These are phyloP conservation scores for Rhagium mordax DNA, from an alignment of 2,888 invertebrate species.

Conservation along the genomic window DNA sequence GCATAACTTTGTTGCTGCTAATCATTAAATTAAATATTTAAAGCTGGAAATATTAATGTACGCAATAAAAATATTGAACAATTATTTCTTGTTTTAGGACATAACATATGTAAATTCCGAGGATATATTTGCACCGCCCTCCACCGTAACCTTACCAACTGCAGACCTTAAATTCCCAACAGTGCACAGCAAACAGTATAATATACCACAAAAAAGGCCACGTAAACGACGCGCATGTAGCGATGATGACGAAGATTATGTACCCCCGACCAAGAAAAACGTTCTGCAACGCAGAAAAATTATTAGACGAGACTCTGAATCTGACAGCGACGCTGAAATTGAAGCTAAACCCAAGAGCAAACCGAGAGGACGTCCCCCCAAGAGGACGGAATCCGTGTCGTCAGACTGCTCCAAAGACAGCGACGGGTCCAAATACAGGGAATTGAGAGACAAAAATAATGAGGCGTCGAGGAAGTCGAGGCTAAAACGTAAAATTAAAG, in stretches of 20 bases:
- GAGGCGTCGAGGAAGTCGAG: slow-evolving; percentile 84
- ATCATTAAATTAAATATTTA: too few relatives aligned
- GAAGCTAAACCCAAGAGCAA: slow-evolving; percentile 33
- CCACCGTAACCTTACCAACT: background rate
- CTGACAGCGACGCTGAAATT: slow-evolving; percentile 49
- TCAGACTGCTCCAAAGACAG: slow-evolving; percentile 69
- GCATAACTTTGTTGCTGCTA: background rate
- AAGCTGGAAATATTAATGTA: too few relatives aligned
- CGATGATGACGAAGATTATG: slow-evolving; percentile 65
- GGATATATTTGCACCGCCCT: slow-evolving; percentile 20
- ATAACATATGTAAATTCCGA: slow-evolving; percentile 38
- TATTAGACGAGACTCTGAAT: slow-evolving; percentile 45
- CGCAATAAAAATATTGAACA: background rate
- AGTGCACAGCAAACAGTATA: slow-evolving; percentile 9
- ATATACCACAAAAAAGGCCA: slow-evolving; percentile 42
- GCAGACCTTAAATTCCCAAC: background rate
- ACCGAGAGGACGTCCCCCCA: slow-evolving; percentile 72
- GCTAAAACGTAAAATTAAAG: slow-evolving; percentile 79
- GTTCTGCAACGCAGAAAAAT: slow-evolving; percentile 24
- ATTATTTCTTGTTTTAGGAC: slow-evolving; percentile 51
- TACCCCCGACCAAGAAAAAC: slow-evolving; percentile 58
- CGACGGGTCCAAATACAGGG: slow-evolving; percentile 72
- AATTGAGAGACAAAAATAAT: slow-evolving; percentile 83
- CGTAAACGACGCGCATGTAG: slow-evolving; percentile 47
- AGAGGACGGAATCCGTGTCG: slow-evolving; percentile 69